These are phyloP conservation scores for Sciurus carolinensis DNA, from an alignment of 2,797 vertebrate species.

Conservation along the genomic window DNA sequence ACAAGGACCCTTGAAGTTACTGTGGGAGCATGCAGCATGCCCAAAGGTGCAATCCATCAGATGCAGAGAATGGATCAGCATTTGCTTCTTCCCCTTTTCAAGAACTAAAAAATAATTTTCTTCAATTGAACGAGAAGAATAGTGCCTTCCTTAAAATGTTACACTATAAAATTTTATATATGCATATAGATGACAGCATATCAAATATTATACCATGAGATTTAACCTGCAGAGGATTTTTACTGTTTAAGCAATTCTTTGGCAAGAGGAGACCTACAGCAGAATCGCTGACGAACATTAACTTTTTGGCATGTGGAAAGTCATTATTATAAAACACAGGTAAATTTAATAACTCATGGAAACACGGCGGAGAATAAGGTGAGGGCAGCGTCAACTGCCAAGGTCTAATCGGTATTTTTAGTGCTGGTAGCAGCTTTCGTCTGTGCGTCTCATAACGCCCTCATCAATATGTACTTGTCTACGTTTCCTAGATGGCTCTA, in stretches of 20 bases:
- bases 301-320: neutral
- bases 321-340: constrained; percentile 3
- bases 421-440: neutral
- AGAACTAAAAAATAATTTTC: neutral
- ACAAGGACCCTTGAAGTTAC: neutral
- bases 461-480: neutral
- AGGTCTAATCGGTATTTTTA: neutral
- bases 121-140: constrained; percentile 14
- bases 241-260: neutral
- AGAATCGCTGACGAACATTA: neutral
- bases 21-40: neutral
- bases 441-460: neutral
- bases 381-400: neutral
- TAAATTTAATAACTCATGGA: constrained; percentile 39
- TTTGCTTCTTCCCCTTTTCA: constrained; percentile 44
- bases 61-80: neutral
- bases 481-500: neutral
- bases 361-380: neutral
- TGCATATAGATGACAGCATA: neutral
- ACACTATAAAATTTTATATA: neutral
- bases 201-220: neutral
- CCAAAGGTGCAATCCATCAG: neutral
- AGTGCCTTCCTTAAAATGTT: neutral
- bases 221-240: neutral
- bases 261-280: neutral